Conservation (phyloP, 2,888 invertebrate species). For the Argyresthia albistria region DNA sequence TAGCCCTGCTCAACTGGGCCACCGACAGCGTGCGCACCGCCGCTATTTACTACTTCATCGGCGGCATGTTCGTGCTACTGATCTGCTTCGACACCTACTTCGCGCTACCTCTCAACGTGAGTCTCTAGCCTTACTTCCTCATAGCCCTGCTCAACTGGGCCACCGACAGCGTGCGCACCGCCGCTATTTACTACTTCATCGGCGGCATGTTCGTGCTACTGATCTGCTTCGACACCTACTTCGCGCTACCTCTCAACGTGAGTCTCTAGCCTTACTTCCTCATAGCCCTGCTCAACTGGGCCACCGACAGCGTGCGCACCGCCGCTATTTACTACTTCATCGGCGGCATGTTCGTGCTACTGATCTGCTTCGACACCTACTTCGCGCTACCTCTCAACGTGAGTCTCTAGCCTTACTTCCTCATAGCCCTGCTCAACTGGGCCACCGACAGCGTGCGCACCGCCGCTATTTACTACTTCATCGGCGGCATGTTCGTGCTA, state of each 20-base stretch:
- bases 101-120: conserved; percentile 92
- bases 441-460: conserved; percentile 78
- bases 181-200: conserved; percentile 98
- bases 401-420: too few relatives aligned
- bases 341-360: conserved; percentile 90
- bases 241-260: conserved; percentile 93
- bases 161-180: conserved; percentile 71
- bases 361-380: conserved; percentile 96
- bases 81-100: conserved; percentile 97
- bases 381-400: conserved; percentile 95
- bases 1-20: conserved; percentile 79
- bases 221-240: conserved; percentile 96
- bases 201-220: conserved; percentile 93
- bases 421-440: too few relatives aligned
- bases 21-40: conserved; percentile 75
- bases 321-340: conserved; percentile 98
- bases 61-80: conserved; percentile 91
- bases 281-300: too few relatives aligned
- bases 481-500: conserved; percentile 92
- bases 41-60: conserved; percentile 97
- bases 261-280: conserved; percentile 64
- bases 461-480: conserved; percentile 97
- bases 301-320: conserved; percentile 67
- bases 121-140: conserved; percentile 50
- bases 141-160: too few relatives aligned